Conservation (phyloP, 2,113 vertebrate genomes). For the Prunella fulvescens region DNA sequence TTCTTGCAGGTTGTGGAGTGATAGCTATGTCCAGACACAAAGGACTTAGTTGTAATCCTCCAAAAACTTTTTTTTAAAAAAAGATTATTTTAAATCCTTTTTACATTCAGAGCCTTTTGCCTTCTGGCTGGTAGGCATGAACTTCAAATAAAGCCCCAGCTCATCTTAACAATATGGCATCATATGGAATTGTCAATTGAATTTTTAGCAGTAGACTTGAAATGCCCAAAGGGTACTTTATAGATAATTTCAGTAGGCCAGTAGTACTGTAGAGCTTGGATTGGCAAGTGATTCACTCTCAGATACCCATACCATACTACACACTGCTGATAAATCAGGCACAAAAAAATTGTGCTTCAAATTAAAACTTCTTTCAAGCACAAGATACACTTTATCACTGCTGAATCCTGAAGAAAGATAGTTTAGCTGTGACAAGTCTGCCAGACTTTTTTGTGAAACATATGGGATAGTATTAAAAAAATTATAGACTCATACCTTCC, state of each 20-base stretch:
- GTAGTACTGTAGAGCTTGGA: neutral
- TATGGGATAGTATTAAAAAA: neutral
- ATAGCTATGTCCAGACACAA: neutral
- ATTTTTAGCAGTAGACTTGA: neutral
- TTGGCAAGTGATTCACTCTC: neutral
- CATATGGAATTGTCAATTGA: neutral
- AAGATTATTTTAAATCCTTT: neutral
- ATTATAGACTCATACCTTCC: neutral
- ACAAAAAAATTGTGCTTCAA: constrained; percentile 8
- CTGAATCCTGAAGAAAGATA: neutral
- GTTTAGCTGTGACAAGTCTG: neutral
- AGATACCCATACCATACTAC: neutral
- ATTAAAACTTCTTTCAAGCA: neutral
- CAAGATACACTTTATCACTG: neutral
- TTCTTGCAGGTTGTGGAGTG: neutral
- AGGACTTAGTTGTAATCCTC: neutral
- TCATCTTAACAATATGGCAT: neutral
- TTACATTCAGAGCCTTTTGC: neutral
- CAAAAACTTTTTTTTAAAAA: neutral
- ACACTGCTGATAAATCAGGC: neutral
- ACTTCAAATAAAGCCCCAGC: neutral
- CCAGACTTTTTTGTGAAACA: neutral
- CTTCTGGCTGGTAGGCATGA: neutral
- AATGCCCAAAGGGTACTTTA: neutral
- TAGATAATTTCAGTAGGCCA: neutral